Conservation (phyloP, 2,888 invertebrate genomes). For the Cephus nigrinus region DNA sequence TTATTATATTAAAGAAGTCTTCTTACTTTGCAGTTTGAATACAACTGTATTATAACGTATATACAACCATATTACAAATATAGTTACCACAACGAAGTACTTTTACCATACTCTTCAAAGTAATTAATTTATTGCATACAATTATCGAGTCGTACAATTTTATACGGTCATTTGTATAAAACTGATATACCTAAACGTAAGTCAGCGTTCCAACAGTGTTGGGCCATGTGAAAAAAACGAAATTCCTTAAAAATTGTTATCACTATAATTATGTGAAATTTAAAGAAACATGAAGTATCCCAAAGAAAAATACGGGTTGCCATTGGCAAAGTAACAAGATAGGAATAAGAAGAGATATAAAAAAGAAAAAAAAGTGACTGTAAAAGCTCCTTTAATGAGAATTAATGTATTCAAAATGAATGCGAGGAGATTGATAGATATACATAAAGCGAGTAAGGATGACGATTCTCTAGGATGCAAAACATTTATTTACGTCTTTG, state of each 20-base stretch:
- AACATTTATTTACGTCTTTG: slow-evolving; percentile 57
- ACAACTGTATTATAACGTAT: background rate
- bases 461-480: slow-evolving; percentile 48
- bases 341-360: no score
- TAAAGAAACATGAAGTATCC: background rate
- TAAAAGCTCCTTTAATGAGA: no score
- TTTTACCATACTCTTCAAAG: background rate
- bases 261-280: background rate
- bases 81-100: background rate
- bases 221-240: background rate
- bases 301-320: background rate
- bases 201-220: background rate
- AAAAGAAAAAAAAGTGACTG: background rate
- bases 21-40: background rate
- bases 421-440: background rate
- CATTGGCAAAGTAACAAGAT: background rate
- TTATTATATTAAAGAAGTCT: background rate
- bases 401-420: background rate
- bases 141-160: background rate
- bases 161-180: background rate
- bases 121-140: background rate
- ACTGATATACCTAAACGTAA: background rate
- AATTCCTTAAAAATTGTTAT: background rate
- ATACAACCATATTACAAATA: background rate
- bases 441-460: slow-evolving; percentile 9